Percentiles rank a stretch among this genome's conserved stretches.
These are phyloP conservation scores for Pollicipes pollicipes DNA, from an alignment of 1,140 invertebrate genomes.

Conservation along the genomic window DNA sequence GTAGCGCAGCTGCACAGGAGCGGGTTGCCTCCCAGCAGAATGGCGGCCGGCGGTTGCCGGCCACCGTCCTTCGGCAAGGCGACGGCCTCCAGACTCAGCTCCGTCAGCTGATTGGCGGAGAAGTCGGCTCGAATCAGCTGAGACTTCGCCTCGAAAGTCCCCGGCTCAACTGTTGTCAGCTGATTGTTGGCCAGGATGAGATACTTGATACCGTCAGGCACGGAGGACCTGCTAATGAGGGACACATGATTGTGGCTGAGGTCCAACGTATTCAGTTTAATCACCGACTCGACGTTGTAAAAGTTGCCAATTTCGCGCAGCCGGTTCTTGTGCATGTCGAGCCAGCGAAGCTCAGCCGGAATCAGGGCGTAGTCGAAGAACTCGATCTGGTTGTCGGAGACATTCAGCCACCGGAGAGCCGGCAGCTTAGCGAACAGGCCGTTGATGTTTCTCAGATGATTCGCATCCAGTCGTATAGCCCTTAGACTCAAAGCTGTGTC, in stretches of 20 bases:
- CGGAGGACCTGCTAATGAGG: conserved; percentile 37
- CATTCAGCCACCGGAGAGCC: conserved; percentile 69
- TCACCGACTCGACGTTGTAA: conserved; percentile 47
- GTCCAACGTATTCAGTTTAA: conserved; percentile 49
- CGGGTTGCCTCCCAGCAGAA: background rate
- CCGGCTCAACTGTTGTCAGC: conserved; percentile 43
- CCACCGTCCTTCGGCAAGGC: background rate
- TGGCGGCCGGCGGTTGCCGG: no score
- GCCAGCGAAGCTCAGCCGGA: conserved; percentile 60
- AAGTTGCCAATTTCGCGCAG: conserved; percentile 69
- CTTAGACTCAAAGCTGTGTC: conserved; percentile 56
- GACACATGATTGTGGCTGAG: conserved; percentile 63
- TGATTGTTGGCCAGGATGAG: conserved; percentile 66
- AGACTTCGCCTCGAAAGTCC: conserved; percentile 62
- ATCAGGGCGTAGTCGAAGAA: conserved; percentile 79
- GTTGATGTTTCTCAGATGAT: conserved; percentile 63
- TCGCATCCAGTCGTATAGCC: conserved; percentile 68
- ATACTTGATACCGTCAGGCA: conserved; percentile 57
- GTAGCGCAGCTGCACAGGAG: background rate
- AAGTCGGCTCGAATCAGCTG: conserved; percentile 66
- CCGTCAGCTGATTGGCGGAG: conserved; percentile 63
- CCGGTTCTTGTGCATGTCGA: conserved; percentile 77
- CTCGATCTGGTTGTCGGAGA: conserved; percentile 72
- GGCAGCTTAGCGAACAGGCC: conserved; percentile 64
- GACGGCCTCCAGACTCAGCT: conserved; percentile 44